phyloP scores from a whole-genome alignment of 2,797 vertebrate species.

The Hemitrygon akajei region DNA sequence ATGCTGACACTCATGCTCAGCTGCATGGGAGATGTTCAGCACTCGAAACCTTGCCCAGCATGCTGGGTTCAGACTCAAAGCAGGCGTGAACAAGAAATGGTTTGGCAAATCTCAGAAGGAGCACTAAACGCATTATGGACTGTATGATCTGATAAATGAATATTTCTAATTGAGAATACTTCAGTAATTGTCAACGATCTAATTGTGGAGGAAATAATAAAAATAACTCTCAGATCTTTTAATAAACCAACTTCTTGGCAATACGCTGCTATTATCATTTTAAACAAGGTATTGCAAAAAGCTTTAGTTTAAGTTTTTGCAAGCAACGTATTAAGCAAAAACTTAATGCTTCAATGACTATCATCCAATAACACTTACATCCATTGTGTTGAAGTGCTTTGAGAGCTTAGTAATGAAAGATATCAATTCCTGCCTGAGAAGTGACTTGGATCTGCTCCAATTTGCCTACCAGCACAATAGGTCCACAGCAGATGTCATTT shows the following conservation, averaged over 20 bases:
- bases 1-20: not conserved
- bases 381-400: no score
- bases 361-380: no score
- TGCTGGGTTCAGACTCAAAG: not conserved
- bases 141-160: not conserved
- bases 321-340: no score
- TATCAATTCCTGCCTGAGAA: no score
- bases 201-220: not conserved
- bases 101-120: not conserved
- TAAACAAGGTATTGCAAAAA: not conserved
- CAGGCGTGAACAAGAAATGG: not conserved
- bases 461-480: no score
- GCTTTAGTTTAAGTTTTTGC: no score
- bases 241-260: not conserved
- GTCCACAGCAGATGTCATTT: no score
- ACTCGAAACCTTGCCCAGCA: not conserved
- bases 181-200: not conserved
- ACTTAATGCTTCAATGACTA: no score
- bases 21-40: not conserved
- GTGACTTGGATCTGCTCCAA: no score
- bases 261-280: not conserved
- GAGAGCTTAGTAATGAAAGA: no score
- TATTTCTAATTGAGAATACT: no score
- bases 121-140: no score
- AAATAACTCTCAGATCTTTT: not conserved